Percentiles rank a stretch among this genome's conserved stretches.
phyloP scores from a whole-genome alignment of 1,140 invertebrate species.

The Galleria mellonella region DNA sequence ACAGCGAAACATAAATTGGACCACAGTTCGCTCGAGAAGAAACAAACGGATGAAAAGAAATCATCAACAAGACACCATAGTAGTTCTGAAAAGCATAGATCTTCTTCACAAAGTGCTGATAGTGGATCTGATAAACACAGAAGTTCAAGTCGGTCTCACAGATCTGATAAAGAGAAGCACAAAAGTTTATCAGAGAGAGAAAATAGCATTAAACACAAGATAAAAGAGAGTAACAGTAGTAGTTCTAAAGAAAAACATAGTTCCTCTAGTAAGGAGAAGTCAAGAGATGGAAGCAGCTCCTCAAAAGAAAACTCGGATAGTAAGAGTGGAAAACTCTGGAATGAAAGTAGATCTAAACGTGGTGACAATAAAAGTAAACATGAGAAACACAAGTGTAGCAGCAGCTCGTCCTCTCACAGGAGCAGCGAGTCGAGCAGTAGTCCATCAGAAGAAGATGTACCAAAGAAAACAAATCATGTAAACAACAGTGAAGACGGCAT shows the following conservation, averaged over 20 bases:
- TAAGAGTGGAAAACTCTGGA: conserved; percentile 52
- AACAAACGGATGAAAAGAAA: conserved; percentile 22
- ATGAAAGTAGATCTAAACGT: conserved; percentile 22
- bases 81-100: conserved; percentile 19
- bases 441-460: conserved; percentile 52
- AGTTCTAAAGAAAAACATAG: conserved; percentile 54
- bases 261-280: conserved; percentile 52
- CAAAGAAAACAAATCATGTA: conserved; percentile 64
- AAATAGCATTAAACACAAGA: conserved; percentile 51
- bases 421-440: conserved; percentile 50
- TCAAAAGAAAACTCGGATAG: conserved; percentile 56
- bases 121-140: conserved; percentile 23
- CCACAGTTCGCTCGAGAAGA: conserved; percentile 25
- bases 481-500: conserved; percentile 75
- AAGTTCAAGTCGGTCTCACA: conserved; percentile 21
- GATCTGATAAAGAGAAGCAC: conserved; percentile 43
- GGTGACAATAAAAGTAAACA: conserved; percentile 50
- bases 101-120: conserved; percentile 12
- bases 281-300: conserved; percentile 53
- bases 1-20: conserved; percentile 33
- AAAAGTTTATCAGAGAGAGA: conserved; percentile 47
- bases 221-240: conserved; percentile 47
- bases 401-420: conserved; percentile 38
- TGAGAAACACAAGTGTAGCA: conserved; percentile 45
- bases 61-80: conserved; percentile 22